Conservation (phyloP, 1,140 invertebrate species). For the Melanaphis sacchari region DNA sequence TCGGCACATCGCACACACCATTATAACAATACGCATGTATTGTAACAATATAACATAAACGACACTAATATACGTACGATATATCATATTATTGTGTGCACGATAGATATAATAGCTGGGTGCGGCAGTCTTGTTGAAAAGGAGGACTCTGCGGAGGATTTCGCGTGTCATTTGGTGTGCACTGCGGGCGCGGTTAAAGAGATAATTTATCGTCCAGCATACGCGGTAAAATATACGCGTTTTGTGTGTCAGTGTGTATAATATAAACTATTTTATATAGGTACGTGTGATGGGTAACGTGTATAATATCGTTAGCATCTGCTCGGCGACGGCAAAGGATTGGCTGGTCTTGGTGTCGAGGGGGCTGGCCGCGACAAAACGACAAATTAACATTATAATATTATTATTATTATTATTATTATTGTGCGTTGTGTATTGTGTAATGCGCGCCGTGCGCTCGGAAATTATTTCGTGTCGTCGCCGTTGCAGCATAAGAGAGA, state of each 20-base stretch:
- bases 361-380: neutral
- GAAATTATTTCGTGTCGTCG: neutral
- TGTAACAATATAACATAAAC: neutral
- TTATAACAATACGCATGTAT: neutral
- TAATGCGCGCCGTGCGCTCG: neutral
- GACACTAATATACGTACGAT: constrained; percentile 13
- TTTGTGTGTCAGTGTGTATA: neutral
- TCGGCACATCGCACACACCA: neutral
- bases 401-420: neutral
- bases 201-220: constrained; percentile 43
- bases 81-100: neutral
- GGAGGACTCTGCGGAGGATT: neutral
- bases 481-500: neutral
- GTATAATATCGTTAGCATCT: constrained; percentile 4
- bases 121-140: neutral
- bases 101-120: neutral
- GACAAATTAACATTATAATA: neutral
- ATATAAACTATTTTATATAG: too few species aligned
- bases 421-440: neutral
- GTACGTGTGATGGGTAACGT: too few species aligned
- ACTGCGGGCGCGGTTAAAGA: neutral
- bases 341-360: neutral
- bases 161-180: neutral
- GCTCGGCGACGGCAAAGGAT: constrained; percentile 49
- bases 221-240: neutral